phyloP scores from a whole-genome alignment of 2,113 vertebrate genomes.

The Hipposideros armiger region DNA sequence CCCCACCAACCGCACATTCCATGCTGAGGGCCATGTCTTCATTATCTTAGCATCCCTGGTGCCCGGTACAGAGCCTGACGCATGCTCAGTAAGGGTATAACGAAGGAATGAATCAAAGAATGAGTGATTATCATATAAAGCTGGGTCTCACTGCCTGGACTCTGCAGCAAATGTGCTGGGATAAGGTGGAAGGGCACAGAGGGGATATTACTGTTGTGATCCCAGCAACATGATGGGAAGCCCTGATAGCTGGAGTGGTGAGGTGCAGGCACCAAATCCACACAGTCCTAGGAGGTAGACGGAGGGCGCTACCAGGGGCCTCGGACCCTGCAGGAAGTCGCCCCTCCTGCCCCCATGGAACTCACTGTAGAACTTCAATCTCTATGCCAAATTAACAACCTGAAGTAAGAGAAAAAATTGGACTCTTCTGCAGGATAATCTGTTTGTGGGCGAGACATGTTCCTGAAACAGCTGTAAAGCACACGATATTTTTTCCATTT shows the following conservation, averaged over 20 bases:
- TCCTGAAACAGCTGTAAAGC: slow-evolving; percentile 11
- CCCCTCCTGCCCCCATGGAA: not conserved
- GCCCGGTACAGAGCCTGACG: not conserved
- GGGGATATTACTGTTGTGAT: not conserved
- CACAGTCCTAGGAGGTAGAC: not conserved
- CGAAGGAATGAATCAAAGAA: not conserved
- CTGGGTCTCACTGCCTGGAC: not conserved
- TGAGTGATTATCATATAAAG: not conserved
- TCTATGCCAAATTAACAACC: not conserved
- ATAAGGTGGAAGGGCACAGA: not conserved
- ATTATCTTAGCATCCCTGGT: not conserved
- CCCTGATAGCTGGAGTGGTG: not conserved
- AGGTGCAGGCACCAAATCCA: rapidly evolving
- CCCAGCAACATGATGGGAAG: rapidly evolving
- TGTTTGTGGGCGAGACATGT: not conserved
- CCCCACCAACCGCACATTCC: not conserved
- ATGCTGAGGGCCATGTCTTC: rapidly evolving
- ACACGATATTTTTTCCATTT: not conserved
- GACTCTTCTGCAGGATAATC: slow-evolving; percentile 8
- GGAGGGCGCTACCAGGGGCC: too few species aligned
- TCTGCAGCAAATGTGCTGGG: rapidly evolving
- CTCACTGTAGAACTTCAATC: not conserved
- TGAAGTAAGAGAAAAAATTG: not conserved
- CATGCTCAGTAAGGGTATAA: not conserved
- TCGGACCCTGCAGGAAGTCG: not conserved